Conservation (phyloP, 2,888 invertebrate species). For the Scaptomyza cyrtandrae region DNA sequence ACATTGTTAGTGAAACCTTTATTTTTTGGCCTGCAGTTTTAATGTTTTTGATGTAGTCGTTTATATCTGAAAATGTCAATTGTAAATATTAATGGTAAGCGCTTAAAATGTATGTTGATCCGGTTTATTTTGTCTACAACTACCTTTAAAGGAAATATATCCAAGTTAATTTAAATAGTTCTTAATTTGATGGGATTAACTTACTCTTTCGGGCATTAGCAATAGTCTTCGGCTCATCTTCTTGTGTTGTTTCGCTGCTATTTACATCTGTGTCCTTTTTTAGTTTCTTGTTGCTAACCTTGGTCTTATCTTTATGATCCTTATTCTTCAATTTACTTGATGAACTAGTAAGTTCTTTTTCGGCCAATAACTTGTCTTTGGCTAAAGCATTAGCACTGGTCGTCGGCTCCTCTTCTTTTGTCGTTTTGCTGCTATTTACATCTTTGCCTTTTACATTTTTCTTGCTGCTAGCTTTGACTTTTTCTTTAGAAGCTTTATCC, state of each 20-base stretch:
- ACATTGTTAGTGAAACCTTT: conserved; percentile 55
- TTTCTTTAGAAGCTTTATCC: not conserved
- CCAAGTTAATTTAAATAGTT: not conserved
- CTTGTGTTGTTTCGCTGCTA: not conserved
- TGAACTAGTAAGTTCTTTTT: not conserved
- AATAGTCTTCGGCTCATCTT: conserved; percentile 9
- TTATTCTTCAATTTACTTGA: not conserved
- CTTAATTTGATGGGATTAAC: not conserved
- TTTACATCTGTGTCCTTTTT: not conserved
- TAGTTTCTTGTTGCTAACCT: not conserved
- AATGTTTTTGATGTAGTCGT: conserved; percentile 47
- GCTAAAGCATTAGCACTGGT: not conserved
- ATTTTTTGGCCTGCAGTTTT: conserved; percentile 41
- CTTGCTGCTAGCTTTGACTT: not conserved
- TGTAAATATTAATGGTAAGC: not conserved
- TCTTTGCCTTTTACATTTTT: not conserved
- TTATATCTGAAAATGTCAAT: conserved; percentile 39
- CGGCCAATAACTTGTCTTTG: not conserved
- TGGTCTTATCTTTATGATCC: not conserved
- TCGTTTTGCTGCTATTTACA: not conserved
- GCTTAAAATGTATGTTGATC: not conserved
- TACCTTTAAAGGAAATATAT: conserved; percentile 7
- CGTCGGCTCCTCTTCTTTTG: not conserved
- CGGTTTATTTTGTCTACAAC: not conserved
- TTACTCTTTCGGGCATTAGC: conserved; percentile 17